Conservation (phyloP, 2,797 vertebrate species). For the Vireo griseus region DNA sequence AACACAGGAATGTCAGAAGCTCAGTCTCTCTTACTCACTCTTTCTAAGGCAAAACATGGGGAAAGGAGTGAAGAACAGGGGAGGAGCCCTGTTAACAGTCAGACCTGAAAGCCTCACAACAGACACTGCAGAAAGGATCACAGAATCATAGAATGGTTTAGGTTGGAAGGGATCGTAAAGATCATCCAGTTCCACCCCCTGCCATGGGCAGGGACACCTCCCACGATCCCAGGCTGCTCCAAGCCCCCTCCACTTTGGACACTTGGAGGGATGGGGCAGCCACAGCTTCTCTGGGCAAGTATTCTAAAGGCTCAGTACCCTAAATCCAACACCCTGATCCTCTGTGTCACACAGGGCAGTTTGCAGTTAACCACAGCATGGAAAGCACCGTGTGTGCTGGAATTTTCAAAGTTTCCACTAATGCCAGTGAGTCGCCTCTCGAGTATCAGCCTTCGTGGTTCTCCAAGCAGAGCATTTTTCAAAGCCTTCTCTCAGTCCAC, state of each 20-base stretch:
- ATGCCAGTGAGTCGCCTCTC: not conserved
- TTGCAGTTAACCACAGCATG: not conserved
- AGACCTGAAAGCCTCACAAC: not conserved
- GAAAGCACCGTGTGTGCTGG: not conserved
- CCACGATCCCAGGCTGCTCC: not conserved
- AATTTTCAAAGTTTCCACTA: constrained; percentile 2
- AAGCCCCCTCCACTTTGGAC: fast-evolving
- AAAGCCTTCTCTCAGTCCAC: not conserved
- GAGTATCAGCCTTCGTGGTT: not conserved
- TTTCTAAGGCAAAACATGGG: not conserved
- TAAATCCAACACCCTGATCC: not conserved
- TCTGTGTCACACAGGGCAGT: not conserved
- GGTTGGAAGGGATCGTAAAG: not conserved
- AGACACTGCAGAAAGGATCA: not conserved
- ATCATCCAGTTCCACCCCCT: not conserved
- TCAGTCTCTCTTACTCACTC: not conserved
- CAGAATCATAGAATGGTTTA: not conserved
- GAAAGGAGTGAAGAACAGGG: not conserved
- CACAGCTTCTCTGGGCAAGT: not conserved
- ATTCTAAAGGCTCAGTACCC: not conserved
- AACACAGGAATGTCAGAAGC: not conserved
- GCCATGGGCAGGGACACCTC: not conserved
- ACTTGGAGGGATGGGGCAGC: not conserved
- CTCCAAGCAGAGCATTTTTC: not conserved
- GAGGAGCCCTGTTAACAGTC: not conserved